Base-by-base conservation (phyloP, 2,797 vertebrate species). In the Petrocephalus schoutedeni region DNA sequence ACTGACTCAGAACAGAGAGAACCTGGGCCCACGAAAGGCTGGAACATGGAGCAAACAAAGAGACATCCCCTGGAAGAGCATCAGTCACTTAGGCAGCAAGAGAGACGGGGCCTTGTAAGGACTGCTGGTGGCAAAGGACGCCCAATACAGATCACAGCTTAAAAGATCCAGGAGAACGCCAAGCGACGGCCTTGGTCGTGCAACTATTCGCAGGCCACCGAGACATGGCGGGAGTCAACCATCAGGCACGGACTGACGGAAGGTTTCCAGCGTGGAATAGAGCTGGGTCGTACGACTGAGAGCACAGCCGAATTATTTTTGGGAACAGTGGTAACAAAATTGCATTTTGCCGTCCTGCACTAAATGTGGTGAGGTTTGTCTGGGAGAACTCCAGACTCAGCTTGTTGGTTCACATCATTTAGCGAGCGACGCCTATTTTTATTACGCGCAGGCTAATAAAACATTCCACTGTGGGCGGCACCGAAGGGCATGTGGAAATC, bases 1-100 rank as follows among this genome's bases (percentile, higher is more conserved):
- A 3, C 74, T 88, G 61, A 87, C 87, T 90, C 64, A 88, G 21
- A 88, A 3, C 14, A 9, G 21, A 16, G 86, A 77, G 84, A 77
- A n/a, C 74, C 59, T 9, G 9, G 32, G 64, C 49, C 23, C 53
- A 86, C 21, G 14, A 85, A 85, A 85, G 64, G 36, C 32, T 77
- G 23, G 10, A 59, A 54, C 58, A 64, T 45, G 14, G 57, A 16
- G 28, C 19, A 45, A 84, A 89, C 49, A 89, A 61, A 54, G 61
- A 82, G 58, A 56, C 56, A 49, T 12, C 57, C 23, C 41, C 19
- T 59, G 32, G 58, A 64, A 49, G 85, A 23, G 19, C n/a, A 86
- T 49, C 85, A 86, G 36, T 8, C 85, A 53, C 23, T 57, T 41
- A 54, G 36, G 59, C 58, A 85, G 32, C 19, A 36, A 57, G 49